Evolutionary conservation across 2,888 invertebrate genomes (phyloP).

Genomic region (Nebria brevicollis): DNA sequence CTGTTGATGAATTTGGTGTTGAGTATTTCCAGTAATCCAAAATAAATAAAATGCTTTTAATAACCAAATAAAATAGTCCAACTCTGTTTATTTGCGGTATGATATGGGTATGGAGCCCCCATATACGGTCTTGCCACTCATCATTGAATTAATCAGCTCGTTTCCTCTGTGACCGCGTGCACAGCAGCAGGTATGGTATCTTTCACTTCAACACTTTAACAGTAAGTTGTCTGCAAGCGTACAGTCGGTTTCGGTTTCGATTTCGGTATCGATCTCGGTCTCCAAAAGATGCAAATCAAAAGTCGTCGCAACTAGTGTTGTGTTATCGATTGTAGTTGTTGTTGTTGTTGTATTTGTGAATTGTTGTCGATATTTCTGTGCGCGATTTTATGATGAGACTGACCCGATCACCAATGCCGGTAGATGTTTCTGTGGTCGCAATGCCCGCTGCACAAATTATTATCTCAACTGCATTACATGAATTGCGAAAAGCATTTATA

Average conservation of each 20-base stretch:
- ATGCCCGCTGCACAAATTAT: constrained; percentile 65
- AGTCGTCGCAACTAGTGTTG: constrained; percentile 12
- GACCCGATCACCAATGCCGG: constrained; percentile 53
- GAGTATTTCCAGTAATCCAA: too few species aligned
- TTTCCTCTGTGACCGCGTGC: constrained; percentile 31
- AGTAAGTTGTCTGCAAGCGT: constrained; percentile 9
- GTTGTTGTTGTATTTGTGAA: neutral
- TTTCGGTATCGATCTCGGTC: neutral
- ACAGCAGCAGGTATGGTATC: constrained; percentile 13
- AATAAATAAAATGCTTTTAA: neutral
- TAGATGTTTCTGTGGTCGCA: constrained; percentile 61
- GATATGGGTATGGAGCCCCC: constrained; percentile 12
- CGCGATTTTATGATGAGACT: constrained; percentile 47
- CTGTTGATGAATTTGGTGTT: too few species aligned
- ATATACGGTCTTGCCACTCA: constrained; percentile 33
- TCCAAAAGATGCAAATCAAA: neutral
- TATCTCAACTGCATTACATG: constrained; percentile 65
- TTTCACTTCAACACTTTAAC: neutral
- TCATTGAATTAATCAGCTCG: constrained; percentile 41
- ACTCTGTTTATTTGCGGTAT: constrained; percentile 8
- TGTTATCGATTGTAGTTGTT: neutral
- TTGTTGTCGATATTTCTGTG: constrained; percentile 30
- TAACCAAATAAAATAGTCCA: constrained; percentile 15
- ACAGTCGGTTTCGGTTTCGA: neutral
- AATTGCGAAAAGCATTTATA: constrained; percentile 63